A percentile compares a stretch with the other conserved stretches of the same genome.
Conservation (phyloP, 2,113 vertebrate genomes). For the Pristiophorus japonicus region DNA sequence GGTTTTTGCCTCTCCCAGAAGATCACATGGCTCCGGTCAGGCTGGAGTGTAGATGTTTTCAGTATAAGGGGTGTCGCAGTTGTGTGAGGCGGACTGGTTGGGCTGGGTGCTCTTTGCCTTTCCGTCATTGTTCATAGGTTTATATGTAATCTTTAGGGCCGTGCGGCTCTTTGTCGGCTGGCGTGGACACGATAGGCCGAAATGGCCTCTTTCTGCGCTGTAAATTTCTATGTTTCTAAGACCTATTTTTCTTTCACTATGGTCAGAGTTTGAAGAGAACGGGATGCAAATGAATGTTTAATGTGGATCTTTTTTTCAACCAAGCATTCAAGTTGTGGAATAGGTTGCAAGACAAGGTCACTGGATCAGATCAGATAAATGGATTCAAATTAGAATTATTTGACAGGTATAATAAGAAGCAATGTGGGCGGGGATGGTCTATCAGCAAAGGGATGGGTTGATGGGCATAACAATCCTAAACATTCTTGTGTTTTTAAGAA, state of each 20-base stretch:
- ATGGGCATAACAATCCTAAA: background rate
- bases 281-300: background rate
- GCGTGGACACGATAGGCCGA: too few species aligned
- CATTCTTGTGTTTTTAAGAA: background rate
- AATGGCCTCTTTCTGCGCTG: too few species aligned
- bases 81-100: too few species aligned
- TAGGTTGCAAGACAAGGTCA: background rate
- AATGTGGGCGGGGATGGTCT: background rate
- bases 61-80: too few species aligned
- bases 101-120: too few species aligned
- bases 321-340: background rate
- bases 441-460: background rate
- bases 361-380: background rate
- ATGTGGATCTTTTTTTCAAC: background rate
- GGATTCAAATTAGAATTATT: background rate
- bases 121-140: too few species aligned
- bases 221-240: too few species aligned
- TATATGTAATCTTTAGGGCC: too few species aligned
- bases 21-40: too few species aligned
- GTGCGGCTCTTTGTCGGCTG: too few species aligned
- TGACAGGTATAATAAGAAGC: background rate
- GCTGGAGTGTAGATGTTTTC: too few species aligned
- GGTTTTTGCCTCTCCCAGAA: too few species aligned
- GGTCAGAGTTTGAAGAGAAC: background rate
- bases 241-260: background rate